A percentile compares a stretch with the other conserved stretches of the same genome.
Evolutionary conservation across 2,888 invertebrate species (phyloP).

Genomic region (Pollenia angustigena): DNA sequence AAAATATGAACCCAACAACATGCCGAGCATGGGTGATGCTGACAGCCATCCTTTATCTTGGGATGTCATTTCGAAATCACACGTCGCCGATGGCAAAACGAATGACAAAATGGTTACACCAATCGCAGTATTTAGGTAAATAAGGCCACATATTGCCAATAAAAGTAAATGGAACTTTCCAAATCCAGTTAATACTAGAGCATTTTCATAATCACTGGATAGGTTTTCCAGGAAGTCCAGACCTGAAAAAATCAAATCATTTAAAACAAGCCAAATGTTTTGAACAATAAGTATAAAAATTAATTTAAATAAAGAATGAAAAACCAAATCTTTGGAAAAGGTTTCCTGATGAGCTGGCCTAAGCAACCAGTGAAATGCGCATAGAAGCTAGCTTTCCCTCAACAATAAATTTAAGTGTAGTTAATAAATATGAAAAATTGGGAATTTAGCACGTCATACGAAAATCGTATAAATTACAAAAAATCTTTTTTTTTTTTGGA

Average conservation of each 20-base stretch:
- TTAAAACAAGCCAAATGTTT: conserved; percentile 17
- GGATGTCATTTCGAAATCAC: conserved; percentile 92
- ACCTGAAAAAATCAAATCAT: conserved; percentile 75
- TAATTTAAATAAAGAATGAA: no score
- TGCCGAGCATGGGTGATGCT: conserved; percentile 91
- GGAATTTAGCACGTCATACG: no score
- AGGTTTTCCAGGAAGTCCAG: conserved; percentile 82
- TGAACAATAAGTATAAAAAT: background rate
- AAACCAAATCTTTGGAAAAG: no score
- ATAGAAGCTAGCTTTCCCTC: no score
- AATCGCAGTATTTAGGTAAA: conserved; percentile 93
- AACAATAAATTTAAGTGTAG: no score
- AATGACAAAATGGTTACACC: conserved; percentile 92
- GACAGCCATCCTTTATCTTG: conserved; percentile 91
- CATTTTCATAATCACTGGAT: conserved; percentile 82
- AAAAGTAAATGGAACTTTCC: conserved; percentile 92
- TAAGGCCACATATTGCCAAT: conserved; percentile 90
- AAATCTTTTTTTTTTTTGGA: no score
- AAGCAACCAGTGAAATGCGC: no score
- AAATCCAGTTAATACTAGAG: conserved; percentile 87
- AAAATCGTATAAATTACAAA: no score
- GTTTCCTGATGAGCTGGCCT: no score
- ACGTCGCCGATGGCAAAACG: conserved; percentile 92
- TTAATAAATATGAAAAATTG: no score
- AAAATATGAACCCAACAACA: conserved; percentile 93